These are phyloP conservation scores for Bibio marci DNA, from an alignment of 2,888 invertebrate species.

Conservation along the genomic window DNA sequence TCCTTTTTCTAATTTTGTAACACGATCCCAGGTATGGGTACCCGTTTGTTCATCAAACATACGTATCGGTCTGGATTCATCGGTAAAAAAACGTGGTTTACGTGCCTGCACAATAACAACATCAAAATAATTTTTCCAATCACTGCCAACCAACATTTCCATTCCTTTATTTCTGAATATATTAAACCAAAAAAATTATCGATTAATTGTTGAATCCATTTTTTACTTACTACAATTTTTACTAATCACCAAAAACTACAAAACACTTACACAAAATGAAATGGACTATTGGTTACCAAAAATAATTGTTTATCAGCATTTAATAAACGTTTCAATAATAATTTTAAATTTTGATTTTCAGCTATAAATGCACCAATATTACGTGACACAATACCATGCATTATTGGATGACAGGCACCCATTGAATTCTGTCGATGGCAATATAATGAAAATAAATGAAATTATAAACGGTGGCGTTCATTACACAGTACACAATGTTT, in stretches of 20 bases:
- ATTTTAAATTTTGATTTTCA: conserved; percentile 50
- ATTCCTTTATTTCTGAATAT: conserved; percentile 68
- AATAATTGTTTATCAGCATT: conserved; percentile 73
- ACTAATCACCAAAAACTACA: too few relatives aligned
- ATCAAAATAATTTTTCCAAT: conserved; percentile 87
- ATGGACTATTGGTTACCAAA: conserved; percentile 92
- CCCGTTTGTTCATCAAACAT: conserved; percentile 67
- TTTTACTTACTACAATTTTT: too few relatives aligned
- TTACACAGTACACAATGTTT: too few relatives aligned
- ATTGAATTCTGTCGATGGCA: conserved; percentile 55
- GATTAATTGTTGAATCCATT: not conserved
- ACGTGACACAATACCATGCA: conserved; percentile 76
- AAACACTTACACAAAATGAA: conserved; percentile 71
- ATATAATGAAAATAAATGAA: conserved; percentile 1
- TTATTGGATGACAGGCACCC: conserved; percentile 69
- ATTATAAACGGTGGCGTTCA: not conserved
- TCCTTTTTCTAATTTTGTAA: conserved; percentile 69
- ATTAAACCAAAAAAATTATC: conserved; percentile 12
- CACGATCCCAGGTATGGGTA: conserved; percentile 82
- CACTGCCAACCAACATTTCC: conserved; percentile 67
- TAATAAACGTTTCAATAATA: conserved; percentile 58
- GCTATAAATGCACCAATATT: conserved; percentile 68
- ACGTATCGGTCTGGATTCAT: conserved; percentile 76
- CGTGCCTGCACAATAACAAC: conserved; percentile 88
- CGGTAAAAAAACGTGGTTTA: conserved; percentile 92